These are phyloP conservation scores for Cervus canadensis DNA, from an alignment of 2,113 vertebrate genomes.

Conservation along the genomic window DNA sequence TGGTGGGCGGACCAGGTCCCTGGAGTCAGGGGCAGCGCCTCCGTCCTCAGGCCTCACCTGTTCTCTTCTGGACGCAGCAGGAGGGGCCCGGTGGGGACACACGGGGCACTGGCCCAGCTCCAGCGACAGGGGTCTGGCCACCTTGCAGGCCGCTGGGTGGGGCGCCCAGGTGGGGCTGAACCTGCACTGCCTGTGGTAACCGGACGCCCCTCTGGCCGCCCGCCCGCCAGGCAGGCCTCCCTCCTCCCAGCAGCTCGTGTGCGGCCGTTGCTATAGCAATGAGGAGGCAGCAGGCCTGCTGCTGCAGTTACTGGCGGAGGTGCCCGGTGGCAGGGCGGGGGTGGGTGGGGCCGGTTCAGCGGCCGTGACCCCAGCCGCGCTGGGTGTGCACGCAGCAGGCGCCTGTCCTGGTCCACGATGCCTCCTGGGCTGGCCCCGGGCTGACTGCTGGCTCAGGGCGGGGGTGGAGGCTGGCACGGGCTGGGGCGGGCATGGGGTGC, in stretches of 20 bases:
- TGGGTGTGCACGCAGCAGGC: too few species aligned
- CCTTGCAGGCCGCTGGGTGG: neutral
- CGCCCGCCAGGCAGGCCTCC: neutral
- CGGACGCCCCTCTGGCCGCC: conserved; percentile 37
- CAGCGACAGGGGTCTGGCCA: neutral
- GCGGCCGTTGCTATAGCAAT: conserved; percentile 32
- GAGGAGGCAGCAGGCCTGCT: conserved; percentile 45
- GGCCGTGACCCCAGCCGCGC: too few species aligned
- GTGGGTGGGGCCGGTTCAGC: too few species aligned
- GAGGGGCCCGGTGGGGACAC: neutral
- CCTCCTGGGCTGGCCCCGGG: neutral
- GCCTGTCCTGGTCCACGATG: too few species aligned
- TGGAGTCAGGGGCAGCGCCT: neutral
- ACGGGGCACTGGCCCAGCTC: neutral
- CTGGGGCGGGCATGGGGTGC: conserved; percentile 43
- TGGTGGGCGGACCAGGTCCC: neutral
- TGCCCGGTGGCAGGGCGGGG: too few species aligned
- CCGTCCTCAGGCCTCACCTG: neutral
- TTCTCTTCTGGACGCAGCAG: neutral
- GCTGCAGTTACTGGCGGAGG: neutral
- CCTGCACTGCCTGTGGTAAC: neutral
- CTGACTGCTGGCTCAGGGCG: neutral
- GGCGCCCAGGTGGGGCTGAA: neutral
- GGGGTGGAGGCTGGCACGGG: conserved; percentile 60
- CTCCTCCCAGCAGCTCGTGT: neutral